phyloP scores from a whole-genome alignment of 2,113 vertebrate genomes.

The Paramormyrops kingsleyae region DNA sequence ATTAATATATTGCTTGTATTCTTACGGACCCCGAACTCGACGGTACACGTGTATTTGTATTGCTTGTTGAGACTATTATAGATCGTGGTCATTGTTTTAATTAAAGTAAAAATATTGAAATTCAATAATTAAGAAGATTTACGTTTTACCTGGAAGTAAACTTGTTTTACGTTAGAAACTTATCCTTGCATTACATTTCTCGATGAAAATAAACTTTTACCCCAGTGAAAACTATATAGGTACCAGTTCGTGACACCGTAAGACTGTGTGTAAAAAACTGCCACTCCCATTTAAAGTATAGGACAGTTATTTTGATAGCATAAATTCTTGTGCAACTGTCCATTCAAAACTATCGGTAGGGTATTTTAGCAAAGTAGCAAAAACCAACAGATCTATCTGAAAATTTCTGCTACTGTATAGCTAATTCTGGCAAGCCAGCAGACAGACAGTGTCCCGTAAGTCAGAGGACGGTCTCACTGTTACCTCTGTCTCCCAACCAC shows the following conservation, averaged over 20 bases:
- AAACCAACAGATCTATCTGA: not conserved
- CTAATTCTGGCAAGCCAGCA: not conserved
- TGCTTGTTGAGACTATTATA: not conserved
- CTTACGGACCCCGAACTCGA: not conserved
- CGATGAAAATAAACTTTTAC: too few species aligned
- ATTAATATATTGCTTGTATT: not conserved
- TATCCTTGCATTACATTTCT: not conserved
- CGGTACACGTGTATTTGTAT: not conserved
- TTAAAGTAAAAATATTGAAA: not conserved
- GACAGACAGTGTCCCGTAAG: not conserved
- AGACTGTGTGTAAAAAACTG: not conserved
- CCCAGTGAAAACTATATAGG: not conserved
- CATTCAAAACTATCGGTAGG: not conserved
- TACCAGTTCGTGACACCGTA: not conserved
- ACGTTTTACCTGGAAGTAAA: not conserved
- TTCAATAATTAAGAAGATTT: not conserved
- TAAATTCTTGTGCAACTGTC: not conserved
- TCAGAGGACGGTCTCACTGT: not conserved
- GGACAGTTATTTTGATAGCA: not conserved
- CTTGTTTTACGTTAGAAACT: not conserved
- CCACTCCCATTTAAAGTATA: not conserved
- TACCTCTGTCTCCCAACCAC: not conserved
- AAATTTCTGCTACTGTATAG: not conserved
- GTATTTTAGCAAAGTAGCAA: not conserved
- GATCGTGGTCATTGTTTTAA: not conserved